These are phyloP conservation scores for Podarcis cretensis DNA, from an alignment of 2,113 vertebrate genomes.

Conservation along the genomic window DNA sequence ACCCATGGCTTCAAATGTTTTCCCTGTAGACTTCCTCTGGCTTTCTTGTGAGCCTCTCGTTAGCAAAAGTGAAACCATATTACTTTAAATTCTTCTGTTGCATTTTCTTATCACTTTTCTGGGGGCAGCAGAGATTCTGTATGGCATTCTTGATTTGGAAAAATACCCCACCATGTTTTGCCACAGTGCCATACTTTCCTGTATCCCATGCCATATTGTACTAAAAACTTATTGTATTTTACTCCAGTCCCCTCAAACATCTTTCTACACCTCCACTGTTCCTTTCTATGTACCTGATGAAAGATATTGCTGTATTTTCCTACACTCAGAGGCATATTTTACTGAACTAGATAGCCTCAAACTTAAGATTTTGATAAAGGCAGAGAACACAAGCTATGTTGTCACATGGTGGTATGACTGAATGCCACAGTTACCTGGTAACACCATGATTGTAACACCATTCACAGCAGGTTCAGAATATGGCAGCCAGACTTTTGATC, in stretches of 20 bases:
- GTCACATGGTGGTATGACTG: not conserved
- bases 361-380: not conserved
- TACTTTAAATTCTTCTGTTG: slow-evolving; percentile 5
- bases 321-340: not conserved
- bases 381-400: not conserved
- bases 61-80: not conserved
- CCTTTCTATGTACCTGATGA: not conserved
- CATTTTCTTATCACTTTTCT: not conserved
- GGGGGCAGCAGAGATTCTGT: not conserved
- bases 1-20: slow-evolving; percentile 7
- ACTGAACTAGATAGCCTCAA: not conserved
- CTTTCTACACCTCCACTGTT: not conserved
- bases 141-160: not conserved
- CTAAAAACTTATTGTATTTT: not conserved
- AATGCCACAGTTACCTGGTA: not conserved
- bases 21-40: not conserved
- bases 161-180: not conserved
- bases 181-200: not conserved
- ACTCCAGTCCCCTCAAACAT: not conserved
- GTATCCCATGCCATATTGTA: not conserved
- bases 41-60: not conserved
- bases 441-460: too few relatives aligned
- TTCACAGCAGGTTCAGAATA: too few relatives aligned
- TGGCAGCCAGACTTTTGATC: too few relatives aligned
- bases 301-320: not conserved